Conservation (phyloP, 2,797 vertebrate genomes). For the Pangasius mekongensis region DNA sequence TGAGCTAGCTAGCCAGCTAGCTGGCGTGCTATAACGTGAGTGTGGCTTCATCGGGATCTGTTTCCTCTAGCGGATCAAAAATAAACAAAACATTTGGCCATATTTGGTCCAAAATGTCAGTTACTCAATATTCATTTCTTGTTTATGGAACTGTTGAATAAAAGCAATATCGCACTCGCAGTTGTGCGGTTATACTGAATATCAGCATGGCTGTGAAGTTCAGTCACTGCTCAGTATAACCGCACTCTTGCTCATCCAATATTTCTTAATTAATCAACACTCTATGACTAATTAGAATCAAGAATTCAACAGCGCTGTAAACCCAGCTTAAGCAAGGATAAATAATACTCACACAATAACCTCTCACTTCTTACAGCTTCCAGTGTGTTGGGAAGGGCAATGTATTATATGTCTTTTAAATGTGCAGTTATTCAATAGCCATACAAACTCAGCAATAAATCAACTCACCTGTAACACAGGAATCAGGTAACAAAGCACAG, state of each 20-base stretch:
- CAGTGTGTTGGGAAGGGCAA: neutral
- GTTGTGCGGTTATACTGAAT: neutral
- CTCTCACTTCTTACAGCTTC: neutral
- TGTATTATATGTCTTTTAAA: conserved; percentile 6
- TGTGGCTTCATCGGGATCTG: neutral
- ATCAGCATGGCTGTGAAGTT: too few relatives aligned
- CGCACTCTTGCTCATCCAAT: neutral
- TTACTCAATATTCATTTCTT: neutral
- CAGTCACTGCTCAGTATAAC: neutral
- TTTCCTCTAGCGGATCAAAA: neutral
- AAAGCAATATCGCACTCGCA: neutral
- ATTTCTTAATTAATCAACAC: neutral
- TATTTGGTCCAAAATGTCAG: neutral
- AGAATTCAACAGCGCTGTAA: neutral
- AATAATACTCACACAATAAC: neutral
- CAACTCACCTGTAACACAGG: neutral
- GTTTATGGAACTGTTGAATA: neutral
- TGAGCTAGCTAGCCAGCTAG: neutral
- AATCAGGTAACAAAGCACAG: neutral
- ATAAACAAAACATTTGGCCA: neutral
- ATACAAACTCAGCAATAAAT: neutral
- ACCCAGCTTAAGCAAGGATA: neutral
- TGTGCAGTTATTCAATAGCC: neutral
- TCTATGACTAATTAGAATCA: neutral
- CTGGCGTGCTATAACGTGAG: neutral